phyloP scores from a whole-genome alignment of 2,888 invertebrate genomes.

The Stramonita haemastoma region DNA sequence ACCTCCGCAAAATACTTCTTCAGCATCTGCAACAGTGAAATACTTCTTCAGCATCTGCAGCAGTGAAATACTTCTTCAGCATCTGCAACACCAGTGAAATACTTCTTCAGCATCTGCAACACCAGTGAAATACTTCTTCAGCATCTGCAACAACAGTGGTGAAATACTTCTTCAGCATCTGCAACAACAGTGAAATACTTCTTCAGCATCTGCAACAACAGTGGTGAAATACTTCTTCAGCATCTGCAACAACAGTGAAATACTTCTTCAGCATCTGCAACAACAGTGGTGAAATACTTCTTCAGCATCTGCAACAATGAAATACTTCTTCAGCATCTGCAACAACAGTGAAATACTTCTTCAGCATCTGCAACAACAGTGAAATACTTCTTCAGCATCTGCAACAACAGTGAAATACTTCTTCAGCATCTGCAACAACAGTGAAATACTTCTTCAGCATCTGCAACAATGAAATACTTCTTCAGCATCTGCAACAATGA shows the following conservation, averaged over 20 bases:
- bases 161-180: too few relatives aligned
- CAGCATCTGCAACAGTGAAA: conserved; percentile 81
- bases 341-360: not conserved
- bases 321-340: not conserved
- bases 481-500: too few relatives aligned
- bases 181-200: not conserved
- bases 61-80: not conserved
- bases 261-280: not conserved
- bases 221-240: not conserved
- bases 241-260: not conserved
- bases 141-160: conserved; percentile 81
- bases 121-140: conserved; percentile 94
- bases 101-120: conserved; percentile 86
- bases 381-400: too few relatives aligned
- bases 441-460: too few relatives aligned
- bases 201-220: not conserved
- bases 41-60: not conserved
- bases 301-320: not conserved
- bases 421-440: too few relatives aligned
- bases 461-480: too few relatives aligned
- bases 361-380: not conserved
- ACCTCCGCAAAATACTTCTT: conserved; percentile 98
- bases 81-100: not conserved
- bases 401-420: too few relatives aligned
- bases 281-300: conserved; percentile 14